Evolutionary conservation across 2,797 vertebrate species (phyloP).

Genomic region (Columba guinea): DNA sequence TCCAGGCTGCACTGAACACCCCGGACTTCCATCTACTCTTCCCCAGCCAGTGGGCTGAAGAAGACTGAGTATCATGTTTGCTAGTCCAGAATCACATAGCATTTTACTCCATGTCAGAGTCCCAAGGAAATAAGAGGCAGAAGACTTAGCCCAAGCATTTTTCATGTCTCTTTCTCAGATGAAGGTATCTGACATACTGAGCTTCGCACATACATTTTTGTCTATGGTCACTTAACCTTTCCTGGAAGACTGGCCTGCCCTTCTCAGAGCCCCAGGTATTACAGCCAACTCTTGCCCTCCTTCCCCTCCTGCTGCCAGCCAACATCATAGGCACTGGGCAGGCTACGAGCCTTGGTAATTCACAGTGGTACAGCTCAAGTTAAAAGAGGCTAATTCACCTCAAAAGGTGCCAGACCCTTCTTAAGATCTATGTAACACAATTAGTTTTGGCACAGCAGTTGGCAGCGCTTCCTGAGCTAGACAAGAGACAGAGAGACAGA

Average conservation of each 20-base stretch:
- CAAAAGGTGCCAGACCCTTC: neutral
- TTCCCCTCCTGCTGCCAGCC: neutral
- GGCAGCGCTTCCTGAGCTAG: slow-evolving; percentile 13
- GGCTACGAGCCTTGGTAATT: neutral
- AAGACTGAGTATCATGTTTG: neutral
- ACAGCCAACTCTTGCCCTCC: neutral
- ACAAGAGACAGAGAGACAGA: neutral
- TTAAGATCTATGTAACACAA: neutral
- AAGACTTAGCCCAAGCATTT: neutral
- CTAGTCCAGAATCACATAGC: neutral
- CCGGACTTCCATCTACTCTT: neutral
- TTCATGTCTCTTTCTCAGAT: neutral
- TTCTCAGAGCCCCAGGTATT: neutral
- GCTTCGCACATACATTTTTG: neutral
- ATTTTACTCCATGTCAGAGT: neutral
- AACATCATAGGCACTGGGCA: neutral
- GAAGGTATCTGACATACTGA: neutral
- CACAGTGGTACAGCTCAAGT: neutral
- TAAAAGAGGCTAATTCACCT: neutral
- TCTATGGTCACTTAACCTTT: neutral
- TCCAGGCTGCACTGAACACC: neutral
- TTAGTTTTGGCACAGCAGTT: slow-evolving; percentile 6
- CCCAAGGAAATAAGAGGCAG: neutral
- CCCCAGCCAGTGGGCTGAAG: neutral
- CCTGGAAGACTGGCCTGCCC: neutral